Conservation (phyloP, 2,113 vertebrate species). For the Hymenochirus boettgeri region DNA sequence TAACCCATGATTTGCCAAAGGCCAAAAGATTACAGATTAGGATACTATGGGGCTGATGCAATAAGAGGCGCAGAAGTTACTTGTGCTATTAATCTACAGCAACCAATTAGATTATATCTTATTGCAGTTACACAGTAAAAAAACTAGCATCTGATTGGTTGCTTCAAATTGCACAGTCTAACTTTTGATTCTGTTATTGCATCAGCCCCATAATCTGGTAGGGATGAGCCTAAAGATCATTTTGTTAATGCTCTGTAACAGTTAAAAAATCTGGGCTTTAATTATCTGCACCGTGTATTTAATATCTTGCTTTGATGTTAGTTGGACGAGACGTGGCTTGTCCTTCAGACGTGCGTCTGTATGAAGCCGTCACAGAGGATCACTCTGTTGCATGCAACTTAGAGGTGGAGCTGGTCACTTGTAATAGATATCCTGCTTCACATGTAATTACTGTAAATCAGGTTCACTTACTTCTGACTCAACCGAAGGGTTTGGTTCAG, state of each 20-base stretch:
- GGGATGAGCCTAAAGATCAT: not conserved
- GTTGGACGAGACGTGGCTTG: constrained; percentile 51
- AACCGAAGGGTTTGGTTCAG: no score
- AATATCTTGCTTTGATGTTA: constrained; percentile 45
- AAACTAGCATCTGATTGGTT: no score
- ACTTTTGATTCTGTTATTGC: no score
- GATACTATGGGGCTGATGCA: not conserved
- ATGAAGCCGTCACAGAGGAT: constrained; percentile 30
- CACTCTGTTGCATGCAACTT: not conserved
- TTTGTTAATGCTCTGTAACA: not conserved
- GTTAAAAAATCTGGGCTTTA: constrained; percentile 6
- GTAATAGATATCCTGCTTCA: not conserved
- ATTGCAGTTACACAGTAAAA: no score
- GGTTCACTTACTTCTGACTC: no score
- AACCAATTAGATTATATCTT: no score
- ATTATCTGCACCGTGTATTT: constrained; percentile 5
- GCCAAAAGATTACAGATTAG: not conserved
- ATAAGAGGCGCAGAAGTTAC: no score
- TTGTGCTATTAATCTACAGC: no score
- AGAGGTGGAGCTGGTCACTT: not conserved
- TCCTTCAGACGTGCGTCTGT: constrained; percentile 43
- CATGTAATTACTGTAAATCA: not conserved
- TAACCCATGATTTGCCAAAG: not conserved
- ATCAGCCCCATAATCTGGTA: no score
- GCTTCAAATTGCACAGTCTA: no score